These are phyloP conservation scores for human (Homo sapiens) DNA, from an alignment of 2,113 vertebrate species.

Conservation along the genomic window DNA sequence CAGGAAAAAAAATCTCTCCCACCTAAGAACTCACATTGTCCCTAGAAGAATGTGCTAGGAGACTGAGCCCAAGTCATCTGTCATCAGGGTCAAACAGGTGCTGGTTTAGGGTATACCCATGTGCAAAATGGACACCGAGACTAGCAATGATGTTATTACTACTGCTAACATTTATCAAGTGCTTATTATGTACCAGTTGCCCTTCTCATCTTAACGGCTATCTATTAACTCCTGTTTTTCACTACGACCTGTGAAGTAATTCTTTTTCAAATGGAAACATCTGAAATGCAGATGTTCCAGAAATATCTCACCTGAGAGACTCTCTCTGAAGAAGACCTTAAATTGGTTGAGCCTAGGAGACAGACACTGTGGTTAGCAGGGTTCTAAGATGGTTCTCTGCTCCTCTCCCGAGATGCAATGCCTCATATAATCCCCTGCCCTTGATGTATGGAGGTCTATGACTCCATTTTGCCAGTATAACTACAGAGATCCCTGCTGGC, in stretches of 20 bases:
- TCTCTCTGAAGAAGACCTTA: neutral
- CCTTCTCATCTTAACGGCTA: too few relatives aligned
- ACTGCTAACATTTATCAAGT: neutral
- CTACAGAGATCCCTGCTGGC: neutral
- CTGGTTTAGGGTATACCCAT: too few relatives aligned
- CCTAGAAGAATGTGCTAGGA: neutral
- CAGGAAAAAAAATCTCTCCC: neutral
- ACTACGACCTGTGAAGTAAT: neutral
- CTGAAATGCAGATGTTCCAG: neutral
- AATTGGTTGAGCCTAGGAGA: neutral
- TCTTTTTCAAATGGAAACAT: neutral
- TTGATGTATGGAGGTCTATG: neutral
- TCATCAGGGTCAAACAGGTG: neutral
- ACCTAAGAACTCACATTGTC: neutral
- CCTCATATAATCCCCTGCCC: neutral
- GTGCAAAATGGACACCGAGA: neutral
- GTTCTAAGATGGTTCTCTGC: neutral
- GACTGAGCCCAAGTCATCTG: neutral
- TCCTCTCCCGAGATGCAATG: accelerated
- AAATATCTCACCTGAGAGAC: neutral
- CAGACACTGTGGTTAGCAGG: too few relatives aligned
- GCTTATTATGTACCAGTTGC: neutral
- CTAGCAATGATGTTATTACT: neutral
- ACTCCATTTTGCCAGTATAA: neutral
- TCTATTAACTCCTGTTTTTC: neutral